Percentiles rank a stretch among this genome's conserved stretches.
These are phyloP conservation scores for Ceratina calcarata DNA, from an alignment of 1,140 invertebrate species.

Conservation along the genomic window DNA sequence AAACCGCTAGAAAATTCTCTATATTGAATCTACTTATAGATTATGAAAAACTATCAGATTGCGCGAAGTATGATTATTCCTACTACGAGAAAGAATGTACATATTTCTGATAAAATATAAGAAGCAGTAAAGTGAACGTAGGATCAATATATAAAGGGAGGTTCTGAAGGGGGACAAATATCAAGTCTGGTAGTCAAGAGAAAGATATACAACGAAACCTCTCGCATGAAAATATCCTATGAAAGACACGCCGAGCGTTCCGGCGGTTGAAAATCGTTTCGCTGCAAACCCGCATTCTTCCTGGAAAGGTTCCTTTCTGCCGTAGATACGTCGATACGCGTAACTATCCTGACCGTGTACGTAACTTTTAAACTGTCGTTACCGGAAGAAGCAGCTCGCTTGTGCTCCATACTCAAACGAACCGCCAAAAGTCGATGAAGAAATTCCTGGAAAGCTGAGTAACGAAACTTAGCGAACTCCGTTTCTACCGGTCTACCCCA, in stretches of 20 bases:
- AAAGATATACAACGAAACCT: not conserved
- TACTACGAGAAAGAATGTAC: too few species aligned
- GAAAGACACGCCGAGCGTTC: constrained; percentile 11
- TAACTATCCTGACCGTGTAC: not conserved
- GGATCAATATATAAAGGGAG: too few species aligned
- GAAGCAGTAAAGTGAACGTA: too few species aligned
- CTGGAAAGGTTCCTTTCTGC: constrained; percentile 5
- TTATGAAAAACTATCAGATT: too few species aligned
- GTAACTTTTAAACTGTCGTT: constrained; percentile 50
- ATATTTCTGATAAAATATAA: too few species aligned
- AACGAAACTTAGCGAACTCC: not conserved
- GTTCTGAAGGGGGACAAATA: too few species aligned
- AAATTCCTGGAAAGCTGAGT: not conserved
- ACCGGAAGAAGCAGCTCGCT: not conserved
- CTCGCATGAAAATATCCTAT: constrained; percentile 9
- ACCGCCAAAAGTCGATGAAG: constrained; percentile 4
- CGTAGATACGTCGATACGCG: not conserved
- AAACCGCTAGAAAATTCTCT: too few species aligned
- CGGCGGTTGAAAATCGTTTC: constrained; percentile 26
- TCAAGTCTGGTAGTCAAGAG: not conserved
- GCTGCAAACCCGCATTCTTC: not conserved
- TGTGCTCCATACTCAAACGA: too few species aligned
- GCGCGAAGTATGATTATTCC: too few species aligned
- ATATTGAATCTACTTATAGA: too few species aligned
- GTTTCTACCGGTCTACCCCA: not conserved